Evolutionary conservation across 2,888 invertebrate species (phyloP).

Genomic region (Oxytorus armatus): DNA sequence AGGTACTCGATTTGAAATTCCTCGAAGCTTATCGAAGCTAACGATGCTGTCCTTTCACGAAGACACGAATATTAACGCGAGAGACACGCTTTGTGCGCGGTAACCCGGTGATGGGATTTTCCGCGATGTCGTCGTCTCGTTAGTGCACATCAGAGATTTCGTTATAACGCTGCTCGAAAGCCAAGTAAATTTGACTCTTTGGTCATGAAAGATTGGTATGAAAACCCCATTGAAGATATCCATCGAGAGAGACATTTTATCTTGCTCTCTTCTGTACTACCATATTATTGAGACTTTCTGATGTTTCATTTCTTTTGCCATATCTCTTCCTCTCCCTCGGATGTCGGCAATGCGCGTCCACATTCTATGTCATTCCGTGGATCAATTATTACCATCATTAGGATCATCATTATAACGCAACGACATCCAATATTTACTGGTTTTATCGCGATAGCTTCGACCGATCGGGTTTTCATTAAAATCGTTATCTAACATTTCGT

Average conservation of each 20-base stretch:
- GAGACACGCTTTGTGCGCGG: constrained; percentile 32
- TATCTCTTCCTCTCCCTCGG: constrained; percentile 10
- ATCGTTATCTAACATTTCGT: background rate
- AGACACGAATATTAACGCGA: constrained; percentile 47
- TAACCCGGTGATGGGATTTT: constrained; percentile 14
- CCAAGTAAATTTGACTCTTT: constrained; percentile 17
- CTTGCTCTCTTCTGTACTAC: constrained; percentile 1
- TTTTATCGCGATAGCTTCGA: background rate
- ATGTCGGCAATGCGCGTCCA: background rate
- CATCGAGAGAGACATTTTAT: background rate
- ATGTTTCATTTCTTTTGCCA: no score
- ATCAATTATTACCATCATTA: constrained; percentile 26
- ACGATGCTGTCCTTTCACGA: constrained; percentile 24
- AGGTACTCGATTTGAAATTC: constrained; percentile 29
- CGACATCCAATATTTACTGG: no score
- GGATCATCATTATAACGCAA: background rate
- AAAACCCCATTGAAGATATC: background rate
- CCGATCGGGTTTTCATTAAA: constrained; percentile 8
- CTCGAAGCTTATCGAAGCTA: constrained; percentile 38
- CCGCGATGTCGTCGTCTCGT: constrained; percentile 31
- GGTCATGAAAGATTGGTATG: background rate
- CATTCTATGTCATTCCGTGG: background rate
- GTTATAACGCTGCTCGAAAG: constrained; percentile 6
- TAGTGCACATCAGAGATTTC: constrained; percentile 28
- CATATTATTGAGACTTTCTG: constrained; percentile 13